Base-by-base conservation (phyloP, 2,888 invertebrate species). In the Lithophane socia region DNA sequence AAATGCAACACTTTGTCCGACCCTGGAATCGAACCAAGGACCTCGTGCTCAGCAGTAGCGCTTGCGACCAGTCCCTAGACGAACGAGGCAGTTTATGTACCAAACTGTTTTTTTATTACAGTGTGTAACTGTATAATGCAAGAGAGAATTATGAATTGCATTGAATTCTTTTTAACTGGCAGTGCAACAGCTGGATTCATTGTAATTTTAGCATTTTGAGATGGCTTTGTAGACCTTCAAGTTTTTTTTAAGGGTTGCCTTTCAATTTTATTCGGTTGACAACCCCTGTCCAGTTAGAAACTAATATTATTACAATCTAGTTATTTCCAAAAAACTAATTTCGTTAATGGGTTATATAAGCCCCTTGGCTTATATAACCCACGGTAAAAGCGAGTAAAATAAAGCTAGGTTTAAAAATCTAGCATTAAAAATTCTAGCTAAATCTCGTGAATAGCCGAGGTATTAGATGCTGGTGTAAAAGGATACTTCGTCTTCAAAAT, bases 251-350 rank as follows among this genome's bases (percentile, higher is more conserved):
- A n/a, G 8, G n/a, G 3, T n/a, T 9, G 12, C n/a, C 21, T 10
- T 47, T 16, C 7, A 18, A 42, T 42, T 73, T 44, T 52, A 24
- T 29, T 64, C 3, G 9, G 3, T 16, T 47, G 9, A 10, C 9
- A 44, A 13, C 10, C 21, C 16, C 42, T 54, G 3, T 49, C 4
- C 12, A 21, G n/a, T 70, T 37, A 37, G 2, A 66, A 56, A 71
- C 42, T 18, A 71, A 63, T 68, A 52, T 18, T 16, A 68, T 60
- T 49, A 67, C 8, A 47, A 65, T 52, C n/a, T n/a, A 52, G 37
- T 54, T 49, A 64, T 65, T 67, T 37, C 4, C n/a, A 79, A 80
- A 71, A 84, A 75, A n/a, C 78, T 80, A 83, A 83, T 87, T 80
- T 77, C 18, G 58, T 47, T 85, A 87, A 85, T 87, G 68, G 71